Evolutionary conservation across 2,888 invertebrate species (phyloP), one percentile per base, ranked within the genome.

Genomic region (Tricholauxania praeusta): DNA sequence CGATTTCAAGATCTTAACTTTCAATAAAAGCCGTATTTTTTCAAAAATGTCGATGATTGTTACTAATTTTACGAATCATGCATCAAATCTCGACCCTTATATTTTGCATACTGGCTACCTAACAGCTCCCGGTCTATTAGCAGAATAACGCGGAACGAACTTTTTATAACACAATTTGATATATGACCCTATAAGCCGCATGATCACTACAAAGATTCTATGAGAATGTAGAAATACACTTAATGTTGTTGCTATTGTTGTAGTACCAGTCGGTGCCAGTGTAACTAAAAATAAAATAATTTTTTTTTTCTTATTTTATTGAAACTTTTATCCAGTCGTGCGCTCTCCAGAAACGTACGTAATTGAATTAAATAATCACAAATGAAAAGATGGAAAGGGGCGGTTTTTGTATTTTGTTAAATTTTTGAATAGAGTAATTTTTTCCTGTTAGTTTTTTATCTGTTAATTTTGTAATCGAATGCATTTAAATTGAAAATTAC

Each of bases 221-320:
- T 69, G 69, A 69, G 67, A 57, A 62, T 51, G 62, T 60, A 71
- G 52, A n/a, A 66, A 73, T 68, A 59, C 63, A 55, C 57, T 70
- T 28, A 70, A 28, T 60, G 59, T 69, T 66, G 39, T 72, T 65
- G 71, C 73, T 78, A 74, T 78, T 80, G 77, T 78, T 76, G 76
- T 79, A 76, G 83, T 83, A 82, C 83, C 84, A 85, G 85, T 82
- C 84, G 80, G 84, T 84, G 83, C 85, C 84, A 84, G 81, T 80
- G 79, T 79, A 78, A 77, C 63, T 47, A 28, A 63, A 53, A 63
- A 19, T 60, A 39, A 39, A 10, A 39, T 39, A 28, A 28, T 66
- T 8, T 59, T 15, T 22, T 52, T 72, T 22, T 65, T 17, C 12
- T 32, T 7, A 53, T 49, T 59, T 51, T 22, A 49, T 32, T 14